Conservation (phyloP, 2,113 vertebrate species). For the Mugil cephalus region DNA sequence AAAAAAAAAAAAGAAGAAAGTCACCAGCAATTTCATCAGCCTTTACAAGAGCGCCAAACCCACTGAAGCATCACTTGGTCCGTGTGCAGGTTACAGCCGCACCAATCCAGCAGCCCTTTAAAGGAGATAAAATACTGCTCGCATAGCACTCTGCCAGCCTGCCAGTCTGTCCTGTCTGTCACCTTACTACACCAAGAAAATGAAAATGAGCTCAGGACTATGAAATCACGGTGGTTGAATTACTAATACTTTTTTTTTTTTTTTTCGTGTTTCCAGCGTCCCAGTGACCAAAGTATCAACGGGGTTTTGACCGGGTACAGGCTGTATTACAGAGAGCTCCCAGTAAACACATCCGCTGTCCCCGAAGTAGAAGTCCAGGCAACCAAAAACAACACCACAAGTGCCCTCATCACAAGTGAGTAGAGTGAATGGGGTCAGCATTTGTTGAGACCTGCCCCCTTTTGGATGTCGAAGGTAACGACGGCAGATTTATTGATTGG, state of each 20-base stretch:
- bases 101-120: constrained; percentile 53
- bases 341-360: constrained; percentile 75
- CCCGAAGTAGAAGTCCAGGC: constrained; percentile 74
- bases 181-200: constrained; percentile 22
- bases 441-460: not conserved
- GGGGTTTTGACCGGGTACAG: constrained; percentile 92
- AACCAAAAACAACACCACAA: constrained; percentile 74
- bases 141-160: constrained; percentile 36
- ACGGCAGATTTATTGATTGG: not conserved
- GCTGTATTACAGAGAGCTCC: constrained; percentile 94
- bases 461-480: not conserved
- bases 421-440: not conserved
- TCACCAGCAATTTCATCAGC: constrained; percentile 72
- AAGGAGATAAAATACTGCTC: constrained; percentile 61
- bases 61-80: constrained; percentile 66
- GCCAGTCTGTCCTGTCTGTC: constrained; percentile 36
- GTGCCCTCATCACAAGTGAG: constrained; percentile 70
- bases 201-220: constrained; percentile 23
- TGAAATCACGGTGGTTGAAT: not conserved
- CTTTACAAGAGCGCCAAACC: constrained; percentile 60
- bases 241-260: not conserved
- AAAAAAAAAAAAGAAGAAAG: constrained; percentile 75
- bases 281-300: constrained; percentile 87
- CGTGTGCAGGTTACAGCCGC: constrained; percentile 48
- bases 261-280: constrained; percentile 82